phyloP scores from a whole-genome alignment of 1,140 invertebrate species.

The Aporrectodea caliginosa region DNA sequence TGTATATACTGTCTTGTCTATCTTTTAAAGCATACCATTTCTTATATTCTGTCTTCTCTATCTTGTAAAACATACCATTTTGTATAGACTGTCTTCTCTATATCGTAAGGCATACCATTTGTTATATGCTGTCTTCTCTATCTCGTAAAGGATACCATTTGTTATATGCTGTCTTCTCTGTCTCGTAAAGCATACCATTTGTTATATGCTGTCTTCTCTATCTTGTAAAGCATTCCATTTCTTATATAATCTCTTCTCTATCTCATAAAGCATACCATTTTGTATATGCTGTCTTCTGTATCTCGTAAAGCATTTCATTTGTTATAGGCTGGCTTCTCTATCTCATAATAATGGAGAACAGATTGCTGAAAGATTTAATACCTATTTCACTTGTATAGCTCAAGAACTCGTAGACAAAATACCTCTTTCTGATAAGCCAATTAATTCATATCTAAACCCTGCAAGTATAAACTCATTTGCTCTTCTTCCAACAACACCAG shows the following conservation, averaged over 20 bases:
- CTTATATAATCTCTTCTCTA: slow-evolving; percentile 72
- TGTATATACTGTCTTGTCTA: slow-evolving; percentile 72
- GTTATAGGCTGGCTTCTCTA: slow-evolving; percentile 72
- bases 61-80: slow-evolving; percentile 65
- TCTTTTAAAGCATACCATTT: slow-evolving; percentile 65
- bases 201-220: slow-evolving; percentile 72
- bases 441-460: no score
- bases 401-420: no score
- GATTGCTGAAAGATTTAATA: no score
- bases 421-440: no score
- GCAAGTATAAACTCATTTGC: no score
- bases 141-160: slow-evolving; percentile 65
- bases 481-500: no score
- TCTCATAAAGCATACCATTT: slow-evolving; percentile 65
- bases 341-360: no score
- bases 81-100: slow-evolving; percentile 72
- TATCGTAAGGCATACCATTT: slow-evolving; percentile 66
- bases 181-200: slow-evolving; percentile 65
- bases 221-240: slow-evolving; percentile 65
- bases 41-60: slow-evolving; percentile 72
- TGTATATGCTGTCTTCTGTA: slow-evolving; percentile 72
- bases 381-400: no score
- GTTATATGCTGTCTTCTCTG: slow-evolving; percentile 72
- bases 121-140: slow-evolving; percentile 72
- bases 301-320: slow-evolving; percentile 65